These are phyloP conservation scores for Hylyphantes graminicola DNA, from an alignment of 1,140 invertebrate genomes.

Conservation along the genomic window DNA sequence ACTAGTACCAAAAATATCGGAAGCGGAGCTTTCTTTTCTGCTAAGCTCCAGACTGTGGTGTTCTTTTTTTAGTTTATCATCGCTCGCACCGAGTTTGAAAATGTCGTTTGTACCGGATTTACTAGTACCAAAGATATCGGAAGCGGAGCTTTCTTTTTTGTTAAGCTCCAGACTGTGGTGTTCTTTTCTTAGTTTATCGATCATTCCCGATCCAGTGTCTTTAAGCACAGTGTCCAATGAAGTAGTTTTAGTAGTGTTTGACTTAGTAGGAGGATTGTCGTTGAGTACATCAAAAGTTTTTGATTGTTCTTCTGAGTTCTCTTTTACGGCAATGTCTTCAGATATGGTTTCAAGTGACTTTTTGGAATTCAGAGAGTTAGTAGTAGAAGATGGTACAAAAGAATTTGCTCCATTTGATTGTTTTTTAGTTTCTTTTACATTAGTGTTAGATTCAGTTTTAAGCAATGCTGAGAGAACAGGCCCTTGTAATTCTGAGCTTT, in stretches of 20 bases:
- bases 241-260: too few relatives aligned
- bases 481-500: constrained; percentile 2
- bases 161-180: neutral
- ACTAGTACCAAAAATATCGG: neutral
- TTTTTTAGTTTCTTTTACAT: neutral
- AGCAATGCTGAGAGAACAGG: constrained; percentile 34
- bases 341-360: constrained; percentile 21
- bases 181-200: constrained; percentile 22
- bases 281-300: too few relatives aligned
- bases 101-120: neutral
- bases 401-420: neutral
- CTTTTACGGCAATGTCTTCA: neutral
- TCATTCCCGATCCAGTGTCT: neutral
- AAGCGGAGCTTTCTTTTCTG: neutral
- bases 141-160: neutral
- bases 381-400: neutral
- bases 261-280: too few relatives aligned
- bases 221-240: too few relatives aligned
- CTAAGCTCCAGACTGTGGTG: neutral
- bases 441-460: neutral
- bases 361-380: neutral
- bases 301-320: neutral
- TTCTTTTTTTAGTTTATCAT: constrained; percentile 19
- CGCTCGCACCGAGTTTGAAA: neutral
- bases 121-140: neutral